Base-by-base conservation (phyloP, 2,113 vertebrate genomes). In the Rhinoderma darwinii region DNA sequence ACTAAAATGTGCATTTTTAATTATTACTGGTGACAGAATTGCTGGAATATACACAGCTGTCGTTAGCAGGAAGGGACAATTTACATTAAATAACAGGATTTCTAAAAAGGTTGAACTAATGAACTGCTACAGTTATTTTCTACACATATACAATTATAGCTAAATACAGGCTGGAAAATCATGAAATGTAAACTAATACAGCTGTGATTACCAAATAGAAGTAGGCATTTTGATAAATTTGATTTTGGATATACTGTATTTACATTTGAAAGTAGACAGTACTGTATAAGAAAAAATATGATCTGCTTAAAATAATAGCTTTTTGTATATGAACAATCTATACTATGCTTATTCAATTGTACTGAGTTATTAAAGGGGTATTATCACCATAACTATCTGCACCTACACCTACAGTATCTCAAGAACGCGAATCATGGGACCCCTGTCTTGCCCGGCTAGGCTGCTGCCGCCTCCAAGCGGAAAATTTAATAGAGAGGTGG, bases 111-210 rank as follows among this genome's bases (percentile, higher is more conserved):
- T 43, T 82, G 79, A 82, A 61, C 79, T 66, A 27, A 15, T 63
- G 79, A 82, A 61, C 56, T 66, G 37, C 37, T 82, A 44, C 79
- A 66, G 37, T 66, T 17, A 61, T 15, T 54, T 44, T 51, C 22
- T 41, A 1, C 39, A 43, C 56, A 27, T 61, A 81, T 39, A 61
- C 37, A 78, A 41, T 61, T 41, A 41, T 18, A 82, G n/a, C 56
- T 43, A 78, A 51, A 22, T 51, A 66, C 25, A 30, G 41, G 61
- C 8, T 66, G 41, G 17, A 66, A 59, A 43, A 82, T 82, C 27
- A 39, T 27, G 59, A 66, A 63, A 82, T 61, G 59, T 82, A 66
- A 82, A 82, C 79, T 66, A 18, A 20, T 41, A 82, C 79, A 82
- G 25, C 79, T 63, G 79, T 44, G 51, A 41, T 61, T 81, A 41